Percentiles rank a stretch among this genome's conserved stretches.
These are phyloP conservation scores for Arrhamphus sclerolepis DNA, from an alignment of 2,797 vertebrate genomes.

Conservation along the genomic window DNA sequence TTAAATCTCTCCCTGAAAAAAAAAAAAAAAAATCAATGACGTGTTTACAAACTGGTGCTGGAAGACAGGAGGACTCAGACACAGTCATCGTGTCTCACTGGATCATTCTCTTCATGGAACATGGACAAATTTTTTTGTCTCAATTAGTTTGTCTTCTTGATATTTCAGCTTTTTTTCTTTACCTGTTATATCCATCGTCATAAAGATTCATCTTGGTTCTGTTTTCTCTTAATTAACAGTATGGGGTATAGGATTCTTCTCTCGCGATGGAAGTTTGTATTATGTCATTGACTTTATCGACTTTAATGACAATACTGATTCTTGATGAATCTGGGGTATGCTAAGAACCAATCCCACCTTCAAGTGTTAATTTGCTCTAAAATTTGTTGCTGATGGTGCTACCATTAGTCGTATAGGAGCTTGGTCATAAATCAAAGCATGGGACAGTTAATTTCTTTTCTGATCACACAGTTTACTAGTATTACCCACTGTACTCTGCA, in stretches of 20 bases:
- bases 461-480: too few species aligned
- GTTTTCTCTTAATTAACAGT: constrained; percentile 5
- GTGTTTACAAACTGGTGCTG: constrained; percentile 52
- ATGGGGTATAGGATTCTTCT: not conserved
- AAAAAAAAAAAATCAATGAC: constrained; percentile 73
- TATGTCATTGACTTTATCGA: too few species aligned
- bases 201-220: not conserved
- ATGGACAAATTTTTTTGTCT: constrained; percentile 6
- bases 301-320: too few species aligned
- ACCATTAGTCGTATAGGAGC: too few species aligned
- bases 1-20: constrained; percentile 63
- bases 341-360: too few species aligned
- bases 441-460: too few species aligned
- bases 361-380: too few species aligned
- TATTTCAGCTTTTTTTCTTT: constrained; percentile 14
- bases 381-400: too few species aligned
- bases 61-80: constrained; percentile 53
- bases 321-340: too few species aligned
- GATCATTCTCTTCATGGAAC: constrained; percentile 40
- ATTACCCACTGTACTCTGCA: too few species aligned
- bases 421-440: too few species aligned
- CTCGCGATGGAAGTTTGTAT: not conserved
- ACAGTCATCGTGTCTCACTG: constrained; percentile 43
- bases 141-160: constrained; percentile 13
- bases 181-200: constrained; percentile 1